Conservation (phyloP, 1,140 invertebrate species). For the Lamellibrachia luymesi region DNA sequence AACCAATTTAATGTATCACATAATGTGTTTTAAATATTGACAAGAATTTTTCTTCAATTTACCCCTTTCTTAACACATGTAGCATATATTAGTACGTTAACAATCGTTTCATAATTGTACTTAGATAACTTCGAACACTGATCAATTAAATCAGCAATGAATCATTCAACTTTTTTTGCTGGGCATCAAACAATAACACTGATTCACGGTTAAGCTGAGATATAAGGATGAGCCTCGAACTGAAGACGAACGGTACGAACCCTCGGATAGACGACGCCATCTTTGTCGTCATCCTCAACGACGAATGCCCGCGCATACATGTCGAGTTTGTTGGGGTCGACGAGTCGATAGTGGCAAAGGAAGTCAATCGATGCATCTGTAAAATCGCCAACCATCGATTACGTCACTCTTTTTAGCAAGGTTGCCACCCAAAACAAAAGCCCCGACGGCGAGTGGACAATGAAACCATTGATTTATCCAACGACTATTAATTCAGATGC, state of each 20-base stretch:
- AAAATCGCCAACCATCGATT: neutral
- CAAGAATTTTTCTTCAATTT: too few relatives aligned
- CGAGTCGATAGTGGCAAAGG: conserved; percentile 50
- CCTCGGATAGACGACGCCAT: conserved; percentile 43
- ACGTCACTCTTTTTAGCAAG: neutral
- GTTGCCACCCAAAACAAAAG: neutral
- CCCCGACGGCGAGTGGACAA: neutral
- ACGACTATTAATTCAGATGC: too few relatives aligned
- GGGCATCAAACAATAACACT: neutral
- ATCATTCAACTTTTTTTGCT: too few relatives aligned
- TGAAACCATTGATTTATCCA: too few relatives aligned
- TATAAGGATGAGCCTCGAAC: neutral
- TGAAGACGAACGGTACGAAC: conserved; percentile 30
- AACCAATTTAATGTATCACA: too few relatives aligned
- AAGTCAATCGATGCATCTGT: conserved; percentile 51
- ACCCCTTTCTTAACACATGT: too few relatives aligned
- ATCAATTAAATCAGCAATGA: too few relatives aligned
- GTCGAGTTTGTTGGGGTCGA: conserved; percentile 49
- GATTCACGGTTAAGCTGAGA: neutral
- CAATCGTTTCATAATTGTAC: too few relatives aligned
- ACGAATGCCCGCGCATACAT: conserved; percentile 52
- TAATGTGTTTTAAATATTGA: too few relatives aligned
- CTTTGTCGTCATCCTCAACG: conserved; percentile 53
- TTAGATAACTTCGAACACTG: too few relatives aligned
- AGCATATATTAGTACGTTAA: too few relatives aligned